A percentile compares a stretch with the other conserved stretches of the same genome.
phyloP scores from a whole-genome alignment of 2,888 invertebrate genomes.

The Cecidostiba fungosa region DNA sequence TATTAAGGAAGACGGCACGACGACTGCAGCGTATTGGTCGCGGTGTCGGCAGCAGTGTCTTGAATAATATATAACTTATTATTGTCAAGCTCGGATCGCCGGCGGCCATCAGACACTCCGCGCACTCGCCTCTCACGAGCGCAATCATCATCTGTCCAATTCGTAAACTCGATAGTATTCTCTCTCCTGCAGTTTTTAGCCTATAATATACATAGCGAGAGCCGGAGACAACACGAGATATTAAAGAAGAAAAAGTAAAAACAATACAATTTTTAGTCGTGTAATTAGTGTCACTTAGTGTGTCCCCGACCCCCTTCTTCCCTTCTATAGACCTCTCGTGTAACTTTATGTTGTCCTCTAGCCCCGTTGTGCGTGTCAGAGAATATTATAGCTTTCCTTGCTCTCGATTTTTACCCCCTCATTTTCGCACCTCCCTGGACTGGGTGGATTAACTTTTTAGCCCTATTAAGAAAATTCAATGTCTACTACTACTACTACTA shows the following conservation, averaged over 20 bases:
- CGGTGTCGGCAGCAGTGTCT: conserved; percentile 12
- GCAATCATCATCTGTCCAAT: conserved; percentile 78
- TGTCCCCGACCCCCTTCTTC: conserved; percentile 52
- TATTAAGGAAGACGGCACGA: conserved; percentile 58
- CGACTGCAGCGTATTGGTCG: conserved; percentile 42
- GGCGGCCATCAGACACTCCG: conserved; percentile 14
- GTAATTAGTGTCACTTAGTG: conserved; percentile 76
- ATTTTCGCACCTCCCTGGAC: conserved; percentile 40
- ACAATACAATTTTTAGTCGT: conserved; percentile 62
- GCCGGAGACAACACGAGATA: conserved; percentile 32
- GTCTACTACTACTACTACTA: not conserved
- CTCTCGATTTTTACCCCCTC: conserved; percentile 52
- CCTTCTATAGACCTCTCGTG: conserved; percentile 66
- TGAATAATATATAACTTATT: not conserved
- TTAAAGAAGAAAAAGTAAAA: conserved; percentile 22
- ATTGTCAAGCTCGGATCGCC: conserved; percentile 8
- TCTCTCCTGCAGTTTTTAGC: conserved; percentile 73
- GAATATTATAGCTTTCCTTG: conserved; percentile 47
- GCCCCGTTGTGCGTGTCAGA: conserved; percentile 56
- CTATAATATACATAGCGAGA: conserved; percentile 60
- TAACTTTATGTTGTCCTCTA: conserved; percentile 67
- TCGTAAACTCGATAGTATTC: conserved; percentile 78
- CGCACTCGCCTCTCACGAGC: conserved; percentile 69
- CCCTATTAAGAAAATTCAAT: not conserved
- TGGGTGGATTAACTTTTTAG: conserved; percentile 48